Conservation (phyloP, 2,113 vertebrate species). For the Ceyx cyanopectus region DNA sequence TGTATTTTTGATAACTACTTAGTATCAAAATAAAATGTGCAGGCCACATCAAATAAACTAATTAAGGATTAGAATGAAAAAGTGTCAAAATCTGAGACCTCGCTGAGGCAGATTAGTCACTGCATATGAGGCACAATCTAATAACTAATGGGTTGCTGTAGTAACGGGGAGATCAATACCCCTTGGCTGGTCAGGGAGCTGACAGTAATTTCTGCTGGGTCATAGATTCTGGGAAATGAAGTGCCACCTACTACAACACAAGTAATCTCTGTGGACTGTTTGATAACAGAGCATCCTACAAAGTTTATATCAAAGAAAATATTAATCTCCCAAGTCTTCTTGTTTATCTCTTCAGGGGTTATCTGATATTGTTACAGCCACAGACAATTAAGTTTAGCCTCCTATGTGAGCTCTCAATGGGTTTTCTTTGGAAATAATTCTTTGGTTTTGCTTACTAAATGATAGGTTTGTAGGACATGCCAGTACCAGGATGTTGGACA, state of each 20-base stretch:
- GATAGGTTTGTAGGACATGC: background rate
- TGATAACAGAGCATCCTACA: slow-evolving; percentile 57
- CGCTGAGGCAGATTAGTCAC: slow-evolving; percentile 72
- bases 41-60: slow-evolving; percentile 78
- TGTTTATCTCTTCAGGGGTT: slow-evolving; percentile 51
- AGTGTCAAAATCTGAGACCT: slow-evolving; percentile 77
- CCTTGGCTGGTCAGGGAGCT: slow-evolving; percentile 72
- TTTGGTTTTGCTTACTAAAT: background rate
- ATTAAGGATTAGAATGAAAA: slow-evolving; percentile 82
- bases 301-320: slow-evolving; percentile 72
- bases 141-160: slow-evolving; percentile 80
- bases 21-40: slow-evolving; percentile 77
- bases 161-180: slow-evolving; percentile 81
- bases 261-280: slow-evolving; percentile 65
- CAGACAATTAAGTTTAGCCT: slow-evolving; percentile 42
- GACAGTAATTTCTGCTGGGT: slow-evolving; percentile 87
- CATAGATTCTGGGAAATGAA: slow-evolving; percentile 78
- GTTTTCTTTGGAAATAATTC: background rate
- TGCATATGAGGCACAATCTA: slow-evolving; percentile 59
- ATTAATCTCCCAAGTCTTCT: slow-evolving; percentile 53
- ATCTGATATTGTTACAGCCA: slow-evolving; percentile 44
- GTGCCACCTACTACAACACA: slow-evolving; percentile 69
- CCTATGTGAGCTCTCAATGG: background rate
- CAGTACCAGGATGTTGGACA: background rate
- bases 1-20: slow-evolving; percentile 74